These are phyloP conservation scores for Bellardia pandia DNA, from an alignment of 2,888 invertebrate species.

Conservation along the genomic window DNA sequence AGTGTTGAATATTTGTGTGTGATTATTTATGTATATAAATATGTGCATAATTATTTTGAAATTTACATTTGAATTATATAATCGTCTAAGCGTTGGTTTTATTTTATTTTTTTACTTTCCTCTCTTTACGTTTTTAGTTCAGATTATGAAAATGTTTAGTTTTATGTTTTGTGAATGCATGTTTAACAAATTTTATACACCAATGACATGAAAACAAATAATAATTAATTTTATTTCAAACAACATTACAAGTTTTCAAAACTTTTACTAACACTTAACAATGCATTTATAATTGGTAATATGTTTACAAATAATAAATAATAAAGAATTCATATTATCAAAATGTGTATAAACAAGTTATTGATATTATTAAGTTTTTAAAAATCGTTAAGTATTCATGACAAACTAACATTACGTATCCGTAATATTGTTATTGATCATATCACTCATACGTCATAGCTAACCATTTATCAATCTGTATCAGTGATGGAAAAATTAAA, in stretches of 20 bases:
- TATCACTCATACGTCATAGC: too few relatives aligned
- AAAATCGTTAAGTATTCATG: too few relatives aligned
- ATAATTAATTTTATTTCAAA: neutral
- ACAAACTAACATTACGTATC: too few relatives aligned
- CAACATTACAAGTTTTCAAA: neutral
- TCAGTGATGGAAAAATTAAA: too few relatives aligned
- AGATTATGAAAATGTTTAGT: neutral
- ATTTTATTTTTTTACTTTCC: conserved; percentile 5
- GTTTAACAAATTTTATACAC: neutral
- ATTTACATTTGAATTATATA: conserved; percentile 67
- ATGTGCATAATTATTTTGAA: conserved; percentile 62
- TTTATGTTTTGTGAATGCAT: neutral
- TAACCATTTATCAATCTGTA: too few relatives aligned
- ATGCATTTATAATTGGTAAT: neutral
- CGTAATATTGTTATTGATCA: too few relatives aligned
- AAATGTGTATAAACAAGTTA: too few relatives aligned
- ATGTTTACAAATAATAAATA: neutral
- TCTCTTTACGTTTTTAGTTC: neutral
- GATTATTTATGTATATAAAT: neutral
- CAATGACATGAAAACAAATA: neutral
- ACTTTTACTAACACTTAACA: neutral
- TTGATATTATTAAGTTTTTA: too few relatives aligned
- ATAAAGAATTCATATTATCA: too few relatives aligned
- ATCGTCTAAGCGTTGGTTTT: conserved; percentile 46
- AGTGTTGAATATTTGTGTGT: too few relatives aligned